Conservation (phyloP, 2,113 vertebrate species). For the Excalfactoria chinensis region DNA sequence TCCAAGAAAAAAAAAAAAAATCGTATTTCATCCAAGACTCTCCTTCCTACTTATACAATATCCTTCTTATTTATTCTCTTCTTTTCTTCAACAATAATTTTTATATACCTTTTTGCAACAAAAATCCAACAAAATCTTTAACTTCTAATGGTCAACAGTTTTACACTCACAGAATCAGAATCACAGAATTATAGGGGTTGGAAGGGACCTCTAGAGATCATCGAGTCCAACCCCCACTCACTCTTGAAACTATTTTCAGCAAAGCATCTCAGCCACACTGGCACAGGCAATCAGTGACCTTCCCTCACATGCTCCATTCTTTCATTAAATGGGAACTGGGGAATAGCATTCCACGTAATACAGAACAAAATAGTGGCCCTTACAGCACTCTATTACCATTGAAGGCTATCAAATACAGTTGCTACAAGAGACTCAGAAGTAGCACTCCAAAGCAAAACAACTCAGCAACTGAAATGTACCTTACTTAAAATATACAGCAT, state of each 20-base stretch:
- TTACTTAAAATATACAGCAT: neutral
- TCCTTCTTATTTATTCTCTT: neutral
- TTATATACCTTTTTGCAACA: neutral
- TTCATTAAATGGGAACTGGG: neutral
- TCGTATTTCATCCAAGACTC: neutral
- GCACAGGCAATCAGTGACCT: neutral
- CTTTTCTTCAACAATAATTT: neutral
- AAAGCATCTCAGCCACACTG: neutral
- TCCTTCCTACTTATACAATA: neutral
- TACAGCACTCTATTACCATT: neutral
- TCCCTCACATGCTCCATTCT: neutral
- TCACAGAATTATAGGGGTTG: too few species aligned
- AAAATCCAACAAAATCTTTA: neutral
- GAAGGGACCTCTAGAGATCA: too few species aligned
- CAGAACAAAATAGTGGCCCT: neutral
- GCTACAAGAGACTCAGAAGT: neutral
- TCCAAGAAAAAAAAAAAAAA: neutral
- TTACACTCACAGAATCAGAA: neutral
- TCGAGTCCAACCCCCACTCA: too few species aligned
- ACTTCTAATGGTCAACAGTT: neutral
- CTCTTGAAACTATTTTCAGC: neutral
- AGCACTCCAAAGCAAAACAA: neutral
- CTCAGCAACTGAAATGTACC: neutral
- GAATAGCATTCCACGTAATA: neutral
- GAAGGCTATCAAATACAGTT: neutral